phyloP scores from a whole-genome alignment of 1,140 invertebrate species.

The Lepidurus arcticus region DNA sequence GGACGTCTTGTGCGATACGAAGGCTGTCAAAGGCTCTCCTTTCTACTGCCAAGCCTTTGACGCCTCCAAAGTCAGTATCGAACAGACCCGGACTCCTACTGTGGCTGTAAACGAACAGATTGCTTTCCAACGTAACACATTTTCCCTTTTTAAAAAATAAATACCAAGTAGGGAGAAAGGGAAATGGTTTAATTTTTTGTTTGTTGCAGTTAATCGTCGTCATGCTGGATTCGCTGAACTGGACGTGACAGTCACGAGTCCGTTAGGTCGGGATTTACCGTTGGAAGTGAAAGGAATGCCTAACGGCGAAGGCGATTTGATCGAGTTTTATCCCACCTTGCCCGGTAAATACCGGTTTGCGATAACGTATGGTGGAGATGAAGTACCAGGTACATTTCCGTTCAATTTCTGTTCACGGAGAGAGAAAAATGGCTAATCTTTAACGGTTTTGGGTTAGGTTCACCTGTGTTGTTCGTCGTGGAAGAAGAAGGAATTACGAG shows the following conservation, averaged over 20 bases:
- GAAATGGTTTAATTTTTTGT: conserved; percentile 31
- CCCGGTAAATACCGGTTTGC: conserved; percentile 85
- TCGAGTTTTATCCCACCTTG: conserved; percentile 78
- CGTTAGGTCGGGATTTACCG: conserved; percentile 77
- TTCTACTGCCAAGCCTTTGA: conserved; percentile 94
- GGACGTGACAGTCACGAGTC: conserved; percentile 80
- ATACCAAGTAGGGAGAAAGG: not conserved
- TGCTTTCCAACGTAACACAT: conserved; percentile 65
- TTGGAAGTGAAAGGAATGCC: conserved; percentile 68
- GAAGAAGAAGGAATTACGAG: conserved; percentile 56
- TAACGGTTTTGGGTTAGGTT: conserved; percentile 44
- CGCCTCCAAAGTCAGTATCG: conserved; percentile 60
- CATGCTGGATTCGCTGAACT: conserved; percentile 85
- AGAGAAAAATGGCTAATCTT: not conserved
- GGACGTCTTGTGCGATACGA: conserved; percentile 85
- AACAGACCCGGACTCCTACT: conserved; percentile 42
- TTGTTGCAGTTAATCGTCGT: conserved; percentile 66
- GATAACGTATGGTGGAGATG: conserved; percentile 75
- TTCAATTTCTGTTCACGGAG: not conserved
- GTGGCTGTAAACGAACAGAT: conserved; percentile 77
- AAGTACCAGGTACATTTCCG: conserved; percentile 47
- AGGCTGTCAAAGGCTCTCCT: conserved; percentile 87
- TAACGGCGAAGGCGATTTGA: conserved; percentile 64
- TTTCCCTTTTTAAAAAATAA: conserved; percentile 23
- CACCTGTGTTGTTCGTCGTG: conserved; percentile 54